phyloP scores from a whole-genome alignment of 2,888 invertebrate species.

The Rhagonycha lutea region DNA sequence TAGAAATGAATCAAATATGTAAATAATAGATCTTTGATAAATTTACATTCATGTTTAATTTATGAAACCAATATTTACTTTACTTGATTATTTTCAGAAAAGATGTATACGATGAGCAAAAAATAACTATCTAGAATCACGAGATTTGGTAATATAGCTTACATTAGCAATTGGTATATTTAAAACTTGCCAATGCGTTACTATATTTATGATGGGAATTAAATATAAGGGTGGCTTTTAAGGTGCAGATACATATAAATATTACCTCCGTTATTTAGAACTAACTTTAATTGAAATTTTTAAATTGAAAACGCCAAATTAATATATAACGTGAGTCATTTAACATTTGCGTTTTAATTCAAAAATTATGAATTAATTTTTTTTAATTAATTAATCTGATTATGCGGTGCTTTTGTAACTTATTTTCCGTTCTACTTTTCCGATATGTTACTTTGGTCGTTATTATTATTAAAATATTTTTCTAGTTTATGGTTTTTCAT shows the following conservation, averaged over 20 bases:
- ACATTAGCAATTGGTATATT: conserved; percentile 43
- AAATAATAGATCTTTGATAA: conserved; percentile 54
- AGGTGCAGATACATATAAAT: conserved; percentile 29
- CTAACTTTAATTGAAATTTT: not conserved
- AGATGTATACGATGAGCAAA: conserved; percentile 33
- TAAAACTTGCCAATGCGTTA: conserved; percentile 33
- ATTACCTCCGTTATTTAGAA: not conserved
- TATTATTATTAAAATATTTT: not conserved
- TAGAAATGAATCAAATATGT: conserved; percentile 54
- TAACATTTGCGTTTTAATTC: not conserved
- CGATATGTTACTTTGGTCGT: too few relatives aligned
- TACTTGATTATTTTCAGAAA: conserved; percentile 53
- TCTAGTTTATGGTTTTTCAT: not conserved
- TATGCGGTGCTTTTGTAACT: not conserved
- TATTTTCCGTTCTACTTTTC: not conserved
- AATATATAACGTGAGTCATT: not conserved
- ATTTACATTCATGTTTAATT: conserved; percentile 55
- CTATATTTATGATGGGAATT: conserved; percentile 36
- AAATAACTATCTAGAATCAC: conserved; percentile 50
- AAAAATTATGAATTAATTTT: not conserved
- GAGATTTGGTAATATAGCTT: conserved; percentile 41
- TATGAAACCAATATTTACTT: conserved; percentile 56
- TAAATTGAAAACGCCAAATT: not conserved
- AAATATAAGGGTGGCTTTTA: conserved; percentile 37
- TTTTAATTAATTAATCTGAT: not conserved